Evolutionary conservation across 2,797 vertebrate genomes (phyloP), one percentile per base, ranked within the genome.

Genomic region (Valencia hispanica): DNA sequence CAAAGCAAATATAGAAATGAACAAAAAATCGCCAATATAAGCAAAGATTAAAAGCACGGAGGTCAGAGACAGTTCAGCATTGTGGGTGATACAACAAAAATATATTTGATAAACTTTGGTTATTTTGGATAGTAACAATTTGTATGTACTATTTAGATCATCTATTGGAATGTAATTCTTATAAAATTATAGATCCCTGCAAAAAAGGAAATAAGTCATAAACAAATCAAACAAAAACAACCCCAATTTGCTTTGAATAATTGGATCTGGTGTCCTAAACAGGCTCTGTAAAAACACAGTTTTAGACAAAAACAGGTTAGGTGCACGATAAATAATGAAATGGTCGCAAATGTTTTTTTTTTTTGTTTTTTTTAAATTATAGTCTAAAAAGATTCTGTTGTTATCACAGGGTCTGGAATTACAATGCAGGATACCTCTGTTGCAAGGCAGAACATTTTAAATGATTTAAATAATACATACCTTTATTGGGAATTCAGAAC

Each of bases 1-100:
- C 70, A 30, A 75, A 45, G 68, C 27, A 78, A 75, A 88, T 25
- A 30, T 51, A 74, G 70, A 75, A 65, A 68, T 74, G 30, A 61
- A 71, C 65, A 63, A 20, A 72, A 74, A 25, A 43, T 32, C 55
- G 70, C n/a, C 43, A 47, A 55, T 59, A 7, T 74, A 30, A 70
- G 61, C 61, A 80, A n/a, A 75, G 73, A 22, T 59, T 32, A 48
- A 57, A 39, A 27, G 22, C 27, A 41, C 25, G 20, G 55, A 41
- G 65, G 65, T 61, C 70, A 68, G 27, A 72, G n/a, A 53, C 18
- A 66, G 39, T 43, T 39, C n/a, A 57, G 39, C 53, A 22, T 70
- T 18, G 45, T 57, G 17, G 17, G n/a, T 15, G 17, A 53, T 15
- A 43, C 39, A 66, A n/a, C 22, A n/a, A 66, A 27, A 66, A 2